phyloP scores from a whole-genome alignment of 1,140 invertebrate species.

The Lordiphosa mommai region DNA sequence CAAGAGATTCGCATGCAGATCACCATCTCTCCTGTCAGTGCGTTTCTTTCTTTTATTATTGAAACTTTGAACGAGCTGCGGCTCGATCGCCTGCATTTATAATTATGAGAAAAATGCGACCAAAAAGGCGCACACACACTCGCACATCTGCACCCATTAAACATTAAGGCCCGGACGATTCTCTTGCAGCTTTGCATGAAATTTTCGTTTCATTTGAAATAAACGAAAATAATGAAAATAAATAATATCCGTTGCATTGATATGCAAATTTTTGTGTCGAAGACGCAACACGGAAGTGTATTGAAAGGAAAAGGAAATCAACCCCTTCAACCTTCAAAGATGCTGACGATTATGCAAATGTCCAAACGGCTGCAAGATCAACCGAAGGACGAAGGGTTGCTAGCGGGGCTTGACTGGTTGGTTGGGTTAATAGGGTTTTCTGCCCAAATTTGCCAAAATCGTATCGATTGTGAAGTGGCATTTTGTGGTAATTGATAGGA shows the following conservation, averaged over 20 bases:
- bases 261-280: slow-evolving; percentile 34
- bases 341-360: slow-evolving; percentile 43
- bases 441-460: slow-evolving; percentile 51
- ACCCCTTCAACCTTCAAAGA: slow-evolving; percentile 27
- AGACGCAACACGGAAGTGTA: slow-evolving; percentile 35
- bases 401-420: not conserved
- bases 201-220: slow-evolving; percentile 2
- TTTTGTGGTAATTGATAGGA: slow-evolving; percentile 49
- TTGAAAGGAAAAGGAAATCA: slow-evolving; percentile 23
- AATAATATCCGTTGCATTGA: slow-evolving; percentile 53
- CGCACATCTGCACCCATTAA: slow-evolving; percentile 38
- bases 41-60: slow-evolving; percentile 1
- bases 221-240: slow-evolving; percentile 36
- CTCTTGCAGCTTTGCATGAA: slow-evolving; percentile 15
- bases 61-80: slow-evolving; percentile 23
- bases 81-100: slow-evolving; percentile 34
- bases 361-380: not conserved
- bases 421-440: not conserved
- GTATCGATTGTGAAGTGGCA: slow-evolving; percentile 48
- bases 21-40: slow-evolving; percentile 19
- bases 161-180: not conserved
- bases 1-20: not conserved
- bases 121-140: not conserved
- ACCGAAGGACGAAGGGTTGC: not conserved
- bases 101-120: slow-evolving; percentile 45